Base-by-base conservation (phyloP, 2,888 invertebrate species). In the Camponotus fellah region DNA sequence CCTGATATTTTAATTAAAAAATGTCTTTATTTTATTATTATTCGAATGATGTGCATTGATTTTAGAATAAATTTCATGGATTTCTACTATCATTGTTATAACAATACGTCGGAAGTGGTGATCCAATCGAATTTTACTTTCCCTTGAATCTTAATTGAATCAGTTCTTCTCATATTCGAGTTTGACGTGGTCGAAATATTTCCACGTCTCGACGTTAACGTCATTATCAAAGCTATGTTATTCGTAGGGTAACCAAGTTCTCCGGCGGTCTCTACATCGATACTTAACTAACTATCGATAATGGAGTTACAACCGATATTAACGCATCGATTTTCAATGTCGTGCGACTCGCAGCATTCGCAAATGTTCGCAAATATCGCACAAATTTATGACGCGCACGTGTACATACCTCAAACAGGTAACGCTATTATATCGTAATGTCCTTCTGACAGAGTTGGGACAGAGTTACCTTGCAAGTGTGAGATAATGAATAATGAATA, bases 241-340 rank as follows among this genome's bases (percentile, higher is more conserved):
- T 34, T 79, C 21, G 17, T 46, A 60, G 34, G 12, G 12, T 32
- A 37, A 40, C n/a, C 68, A 69, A 79, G 26, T 79, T 46, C 14
- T 12, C 43, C 71, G 32, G 8, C n/a, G n/a, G 49, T 62, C 76
- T 71, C 60, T 34, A 10, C 21, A 37, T 76, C 43, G 43, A 79
- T 49, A 79, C 64, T 64, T 74, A 62, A 81, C 58, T 71, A 62
- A 76, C 81, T 72, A 77, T 21, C 81, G 49, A 81, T 74, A 81
- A 81, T 60, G 37, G 81, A 81, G 26, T 81, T 81, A 81, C 12
- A 74, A 5, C 40, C 46, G 60, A 62, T 40, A 77, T 17, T 64
- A 77, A 81, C 26, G 53, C 37, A 60, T 72, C 72, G 76, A 81
- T 77, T 46, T 77, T 77, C 81, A 46, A 32, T 66, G 37, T 14